A percentile compares a stretch with the other conserved stretches of the same genome.
Conservation (phyloP, 2,797 vertebrate species). For the Lutjanus campechanus region DNA sequence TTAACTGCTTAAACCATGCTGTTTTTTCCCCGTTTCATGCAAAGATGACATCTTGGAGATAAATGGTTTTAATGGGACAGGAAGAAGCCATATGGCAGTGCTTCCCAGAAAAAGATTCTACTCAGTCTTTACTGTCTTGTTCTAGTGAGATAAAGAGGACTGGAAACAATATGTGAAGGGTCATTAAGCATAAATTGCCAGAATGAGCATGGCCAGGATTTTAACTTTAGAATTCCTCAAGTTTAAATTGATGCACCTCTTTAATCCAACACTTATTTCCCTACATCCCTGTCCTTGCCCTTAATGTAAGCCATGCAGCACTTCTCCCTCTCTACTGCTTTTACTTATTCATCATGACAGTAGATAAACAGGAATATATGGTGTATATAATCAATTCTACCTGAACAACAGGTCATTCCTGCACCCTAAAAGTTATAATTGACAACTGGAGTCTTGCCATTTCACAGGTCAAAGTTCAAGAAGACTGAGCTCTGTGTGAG, state of each 20-base stretch:
- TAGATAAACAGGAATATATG: background rate
- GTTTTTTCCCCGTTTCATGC: background rate
- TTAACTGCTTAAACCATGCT: too few relatives aligned
- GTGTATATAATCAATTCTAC: background rate
- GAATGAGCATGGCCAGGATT: background rate
- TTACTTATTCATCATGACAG: background rate
- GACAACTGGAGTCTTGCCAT: background rate
- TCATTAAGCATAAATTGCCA: background rate
- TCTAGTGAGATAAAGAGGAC: background rate
- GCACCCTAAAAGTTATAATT: background rate
- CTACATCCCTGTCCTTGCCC: background rate
- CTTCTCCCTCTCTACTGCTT: background rate
- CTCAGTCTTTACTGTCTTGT: background rate
- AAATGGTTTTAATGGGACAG: background rate
- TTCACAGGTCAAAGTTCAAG: conserved; percentile 22
- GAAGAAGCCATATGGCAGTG: background rate
- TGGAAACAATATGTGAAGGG: background rate
- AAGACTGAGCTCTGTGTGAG: background rate
- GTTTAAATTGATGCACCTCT: background rate
- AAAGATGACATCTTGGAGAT: background rate
- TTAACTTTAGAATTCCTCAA: background rate
- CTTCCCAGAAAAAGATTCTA: background rate
- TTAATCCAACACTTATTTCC: background rate
- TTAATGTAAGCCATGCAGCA: background rate
- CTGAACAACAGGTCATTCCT: background rate